phyloP scores from a whole-genome alignment of 2,797 vertebrate genomes.

The Chelidonichthys spinosus region DNA sequence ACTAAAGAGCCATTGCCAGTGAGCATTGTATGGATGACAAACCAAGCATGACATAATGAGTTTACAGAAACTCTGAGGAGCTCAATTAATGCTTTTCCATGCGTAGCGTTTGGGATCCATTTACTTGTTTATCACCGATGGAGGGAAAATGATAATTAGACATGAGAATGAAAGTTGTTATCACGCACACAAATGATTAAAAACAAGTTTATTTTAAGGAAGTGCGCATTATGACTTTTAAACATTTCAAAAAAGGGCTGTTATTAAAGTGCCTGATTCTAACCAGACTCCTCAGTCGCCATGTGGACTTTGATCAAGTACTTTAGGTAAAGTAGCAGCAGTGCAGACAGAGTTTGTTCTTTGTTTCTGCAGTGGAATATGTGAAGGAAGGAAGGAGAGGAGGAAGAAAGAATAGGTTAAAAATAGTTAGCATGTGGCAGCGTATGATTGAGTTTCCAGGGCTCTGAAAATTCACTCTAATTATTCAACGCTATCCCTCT shows the following conservation, averaged over 20 bases:
- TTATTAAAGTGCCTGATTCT: slow-evolving; percentile 4
- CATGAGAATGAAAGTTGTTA: slow-evolving; percentile 58
- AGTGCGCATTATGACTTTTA: slow-evolving; percentile 24
- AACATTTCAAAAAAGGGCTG: too few species aligned
- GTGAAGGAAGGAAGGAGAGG: slow-evolving; percentile 57
- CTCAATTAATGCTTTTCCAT: slow-evolving; percentile 73
- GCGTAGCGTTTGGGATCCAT: slow-evolving; percentile 68
- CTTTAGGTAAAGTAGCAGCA: slow-evolving; percentile 43
- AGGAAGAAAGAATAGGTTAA: slow-evolving; percentile 84
- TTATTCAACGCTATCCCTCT: slow-evolving; percentile 93
- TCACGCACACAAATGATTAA: slow-evolving; percentile 41
- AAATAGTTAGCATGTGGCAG: slow-evolving; percentile 89
- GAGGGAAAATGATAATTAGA: slow-evolving; percentile 69
- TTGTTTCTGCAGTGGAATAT: slow-evolving; percentile 45
- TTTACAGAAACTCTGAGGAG: slow-evolving; percentile 75
- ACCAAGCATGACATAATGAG: slow-evolving; percentile 77
- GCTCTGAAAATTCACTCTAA: slow-evolving; percentile 93
- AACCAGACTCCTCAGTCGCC: slow-evolving; percentile 5
- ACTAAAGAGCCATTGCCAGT: slow-evolving; percentile 65
- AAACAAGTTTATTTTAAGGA: slow-evolving; percentile 34
- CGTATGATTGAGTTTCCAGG: slow-evolving; percentile 89
- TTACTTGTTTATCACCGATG: slow-evolving; percentile 71
- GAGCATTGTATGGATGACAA: slow-evolving; percentile 74
- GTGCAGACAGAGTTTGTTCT: slow-evolving; percentile 64
- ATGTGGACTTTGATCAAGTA: slow-evolving; percentile 38